Base-by-base conservation (phyloP, 2,797 vertebrate species). In the Podarcis siculus region DNA sequence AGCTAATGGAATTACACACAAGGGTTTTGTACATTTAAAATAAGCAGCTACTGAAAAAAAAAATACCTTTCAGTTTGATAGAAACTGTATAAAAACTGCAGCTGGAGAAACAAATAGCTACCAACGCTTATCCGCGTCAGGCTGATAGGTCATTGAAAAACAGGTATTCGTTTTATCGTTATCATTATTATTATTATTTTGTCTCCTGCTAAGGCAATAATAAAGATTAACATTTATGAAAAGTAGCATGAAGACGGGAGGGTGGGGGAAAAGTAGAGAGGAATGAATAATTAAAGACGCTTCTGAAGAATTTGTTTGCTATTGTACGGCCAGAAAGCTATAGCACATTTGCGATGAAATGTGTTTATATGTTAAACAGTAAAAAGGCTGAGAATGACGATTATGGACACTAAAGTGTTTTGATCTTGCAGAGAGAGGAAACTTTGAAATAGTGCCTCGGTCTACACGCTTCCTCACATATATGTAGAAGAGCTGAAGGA, bases 1-100 rank as follows among this genome's bases (percentile, higher is more conserved):
- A 97, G 97, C 98, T 98, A 99, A 99, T 99, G 98, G 98, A 98
- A 97, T 96, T 97, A 98, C 98, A 98, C 98, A 98, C 98, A 97
- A 97, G 98, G 98, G 98, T 97, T 98, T 97, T 97, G 96, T 98
- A 98, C 98, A 98, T 98, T 98, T 98, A 98, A 98, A 99, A 98
- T 98, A 98, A 98, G 98, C 98, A 98, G 97, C 97, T 96, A 95
- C 97, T 94, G 49, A 0, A 94, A 97, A 96, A 97, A 96, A 97
- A 97, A 97, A 80, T 94, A 96, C 96, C 96, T 94, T 97, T 97
- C 96, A 96, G 96, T 97, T 97, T 97, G 96, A 97, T 96, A 97
- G 96, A 95, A 97, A 97, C 95, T 95, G 94, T 96, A 95, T 96
- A 96, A 89, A 97, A 97, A 97, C 95, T 96, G 96, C 93, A 97